A percentile compares a stretch with the other conserved stretches of the same genome.
Evolutionary conservation across 2,113 vertebrate species (phyloP).

Genomic region (Platysteira castanea): DNA sequence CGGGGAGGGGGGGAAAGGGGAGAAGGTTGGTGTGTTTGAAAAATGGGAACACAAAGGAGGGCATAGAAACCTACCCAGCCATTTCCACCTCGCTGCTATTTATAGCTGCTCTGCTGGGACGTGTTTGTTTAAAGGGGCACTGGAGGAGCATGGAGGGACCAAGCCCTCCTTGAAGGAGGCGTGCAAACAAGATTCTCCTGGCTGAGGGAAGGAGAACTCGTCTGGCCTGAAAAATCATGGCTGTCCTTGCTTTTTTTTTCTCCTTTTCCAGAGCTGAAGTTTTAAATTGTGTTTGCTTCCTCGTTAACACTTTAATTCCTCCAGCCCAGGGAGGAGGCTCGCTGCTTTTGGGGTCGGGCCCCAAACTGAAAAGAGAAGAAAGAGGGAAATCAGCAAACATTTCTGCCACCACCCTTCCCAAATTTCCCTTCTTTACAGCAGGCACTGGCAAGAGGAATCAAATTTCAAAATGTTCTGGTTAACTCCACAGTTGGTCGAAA

Average conservation of each 20-base stretch:
- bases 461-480: slow-evolving; percentile 56
- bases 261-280: not conserved
- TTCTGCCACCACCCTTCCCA: slow-evolving; percentile 26
- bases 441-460: slow-evolving; percentile 7
- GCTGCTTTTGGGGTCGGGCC: not conserved
- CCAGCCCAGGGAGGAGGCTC: not conserved
- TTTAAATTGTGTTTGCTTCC: not conserved
- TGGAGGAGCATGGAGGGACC: not conserved
- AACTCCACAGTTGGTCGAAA: slow-evolving; percentile 52
- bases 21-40: slow-evolving; percentile 5
- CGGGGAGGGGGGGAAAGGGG: not conserved
- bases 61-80: slow-evolving; percentile 42
- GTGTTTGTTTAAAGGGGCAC: slow-evolving; percentile 65
- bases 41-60: slow-evolving; percentile 40
- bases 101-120: slow-evolving; percentile 15
- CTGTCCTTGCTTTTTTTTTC: not conserved
- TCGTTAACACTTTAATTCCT: slow-evolving; percentile 30
- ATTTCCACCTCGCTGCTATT: slow-evolving; percentile 52
- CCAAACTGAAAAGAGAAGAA: not conserved
- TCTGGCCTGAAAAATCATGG: not conserved
- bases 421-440: slow-evolving; percentile 25
- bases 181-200: slow-evolving; percentile 30
- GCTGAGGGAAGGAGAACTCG: not conserved
- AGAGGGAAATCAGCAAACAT: not conserved
- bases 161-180: slow-evolving; percentile 3